Evolutionary conservation across 2,797 vertebrate species (phyloP).

Genomic region (Enteromius paludinosus): DNA sequence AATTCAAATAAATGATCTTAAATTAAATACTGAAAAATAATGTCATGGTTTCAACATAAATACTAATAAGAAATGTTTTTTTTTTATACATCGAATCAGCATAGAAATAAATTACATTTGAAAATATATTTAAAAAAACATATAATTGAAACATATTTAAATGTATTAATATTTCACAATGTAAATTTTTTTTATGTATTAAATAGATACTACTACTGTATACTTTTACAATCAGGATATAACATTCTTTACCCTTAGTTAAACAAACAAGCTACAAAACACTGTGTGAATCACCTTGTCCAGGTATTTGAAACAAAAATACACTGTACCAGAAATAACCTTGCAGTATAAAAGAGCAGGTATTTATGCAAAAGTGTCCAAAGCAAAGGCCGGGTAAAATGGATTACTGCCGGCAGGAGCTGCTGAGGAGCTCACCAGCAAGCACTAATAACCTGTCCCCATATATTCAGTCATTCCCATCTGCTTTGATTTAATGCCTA

Average conservation of each 20-base stretch:
- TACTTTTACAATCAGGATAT: background rate
- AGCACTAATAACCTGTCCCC: constrained; percentile 75
- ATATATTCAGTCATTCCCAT: constrained; percentile 76
- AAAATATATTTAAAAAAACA: no score
- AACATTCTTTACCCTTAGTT: background rate
- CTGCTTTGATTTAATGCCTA: constrained; percentile 81
- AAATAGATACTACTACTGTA: no score
- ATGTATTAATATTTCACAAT: background rate
- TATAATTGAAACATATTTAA: no score
- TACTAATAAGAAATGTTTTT: background rate
- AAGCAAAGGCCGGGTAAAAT: constrained; percentile 60
- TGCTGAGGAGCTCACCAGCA: constrained; percentile 66
- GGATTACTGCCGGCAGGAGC: constrained; percentile 70
- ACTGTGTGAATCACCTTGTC: background rate
- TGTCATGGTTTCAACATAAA: background rate
- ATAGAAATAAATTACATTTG: background rate
- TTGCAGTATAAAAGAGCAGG: constrained; percentile 1
- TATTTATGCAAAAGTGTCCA: constrained; percentile 47
- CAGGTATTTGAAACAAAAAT: constrained; percentile 26
- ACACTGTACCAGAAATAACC: constrained; percentile 33
- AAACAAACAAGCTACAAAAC: background rate
- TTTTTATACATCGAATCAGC: background rate
- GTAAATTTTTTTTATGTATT: background rate
- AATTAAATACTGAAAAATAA: background rate
- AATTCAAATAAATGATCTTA: background rate